Conservation (phyloP, 1,140 invertebrate species). For the Phocides pigmalion region DNA sequence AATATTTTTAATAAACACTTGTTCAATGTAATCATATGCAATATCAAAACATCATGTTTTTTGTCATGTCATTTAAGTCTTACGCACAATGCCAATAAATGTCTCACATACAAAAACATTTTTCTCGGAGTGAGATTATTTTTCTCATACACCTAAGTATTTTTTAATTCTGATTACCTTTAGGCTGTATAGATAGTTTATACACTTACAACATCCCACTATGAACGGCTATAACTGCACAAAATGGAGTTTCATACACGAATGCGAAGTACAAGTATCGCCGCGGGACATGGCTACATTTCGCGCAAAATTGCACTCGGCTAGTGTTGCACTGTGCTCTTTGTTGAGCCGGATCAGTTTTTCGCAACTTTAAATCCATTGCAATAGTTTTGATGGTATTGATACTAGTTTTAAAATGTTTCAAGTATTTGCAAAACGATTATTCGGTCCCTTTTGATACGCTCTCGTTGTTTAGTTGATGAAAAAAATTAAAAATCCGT, state of each 20-base stretch:
- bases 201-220: slow-evolving; percentile 16
- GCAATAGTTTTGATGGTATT: slow-evolving; percentile 3
- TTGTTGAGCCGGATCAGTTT: slow-evolving; percentile 25
- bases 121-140: too few species aligned
- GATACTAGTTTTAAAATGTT: slow-evolving; percentile 5
- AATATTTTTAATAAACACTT: too few species aligned
- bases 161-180: background rate
- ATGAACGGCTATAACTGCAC: slow-evolving; percentile 28
- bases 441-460: background rate
- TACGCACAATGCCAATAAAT: too few species aligned
- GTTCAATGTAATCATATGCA: too few species aligned
- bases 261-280: slow-evolving; percentile 32
- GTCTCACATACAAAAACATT: too few species aligned
- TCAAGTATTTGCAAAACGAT: slow-evolving; percentile 1
- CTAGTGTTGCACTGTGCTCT: slow-evolving; percentile 26
- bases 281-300: slow-evolving; percentile 31
- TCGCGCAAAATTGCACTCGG: slow-evolving; percentile 22
- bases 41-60: too few species aligned
- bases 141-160: too few species aligned
- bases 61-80: too few species aligned
- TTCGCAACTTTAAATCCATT: slow-evolving; percentile 22
- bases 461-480: slow-evolving; percentile 3
- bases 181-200: background rate
- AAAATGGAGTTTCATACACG: slow-evolving; percentile 34
- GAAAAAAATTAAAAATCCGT: too few species aligned